Evolutionary conservation across 1,140 invertebrate genomes (phyloP), one percentile per base, ranked within the genome.

Genomic region (Meloidogyne hapla): DNA sequence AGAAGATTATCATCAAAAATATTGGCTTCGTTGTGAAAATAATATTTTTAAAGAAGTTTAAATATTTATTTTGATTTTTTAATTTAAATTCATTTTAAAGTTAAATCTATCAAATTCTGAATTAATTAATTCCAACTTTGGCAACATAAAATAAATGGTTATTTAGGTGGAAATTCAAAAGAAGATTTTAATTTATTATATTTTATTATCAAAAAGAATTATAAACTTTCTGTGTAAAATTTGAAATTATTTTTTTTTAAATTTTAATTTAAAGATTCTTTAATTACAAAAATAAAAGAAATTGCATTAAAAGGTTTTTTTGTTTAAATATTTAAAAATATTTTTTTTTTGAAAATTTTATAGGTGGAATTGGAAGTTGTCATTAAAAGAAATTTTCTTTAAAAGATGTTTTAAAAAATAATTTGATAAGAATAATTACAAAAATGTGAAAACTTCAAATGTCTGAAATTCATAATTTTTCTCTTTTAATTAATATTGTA

Each of bases 1-100:
- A n/a, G 85, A 86, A 68, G 84, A 85, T 68, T 86, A 86, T 70
- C 85, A 86, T 70, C 83, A 80, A 61, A 79, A 80, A 74, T 79
- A 79, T 67, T 85, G 84, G 84, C 75, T 86, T 21, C 78, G 86
- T 4, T 80, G 74, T 72, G 83, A 87, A 75, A 66, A 74, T 26
- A 25, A 40, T 21, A 80, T 86, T 40, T 80, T 80, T 25, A 79
- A 84, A 28, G 68, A 82, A 56, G 83, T 85, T 23, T 42, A 69
- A 4, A 18, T 12, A n/a, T 48, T 66, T 61, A 48, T 45, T 21
- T 77, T 77, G 18, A 25, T 6, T 23, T 28, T 21, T 28, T 71
- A 18, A 38, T 5, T 5, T 79, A 26, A 12, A 26, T n/a, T 10
- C n/a, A n/a, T 56, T 63, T 69, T 84, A 45, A 28, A 83, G 77